Evolutionary conservation across 2,113 vertebrate species (phyloP).

Genomic region (Kryptolebias marmoratus): DNA sequence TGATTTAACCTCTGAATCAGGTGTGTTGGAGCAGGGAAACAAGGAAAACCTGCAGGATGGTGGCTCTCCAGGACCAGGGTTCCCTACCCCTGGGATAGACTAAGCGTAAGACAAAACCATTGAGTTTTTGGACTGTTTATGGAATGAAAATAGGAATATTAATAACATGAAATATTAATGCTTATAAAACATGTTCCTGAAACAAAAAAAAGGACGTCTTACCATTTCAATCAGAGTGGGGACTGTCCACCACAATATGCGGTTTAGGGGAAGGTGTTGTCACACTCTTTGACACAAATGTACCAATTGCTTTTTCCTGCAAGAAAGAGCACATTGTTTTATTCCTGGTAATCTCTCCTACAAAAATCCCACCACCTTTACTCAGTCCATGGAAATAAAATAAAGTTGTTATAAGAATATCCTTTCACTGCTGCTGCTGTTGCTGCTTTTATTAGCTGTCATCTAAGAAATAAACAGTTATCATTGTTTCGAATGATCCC

Average conservation of each 20-base stretch:
- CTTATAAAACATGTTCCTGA: background rate
- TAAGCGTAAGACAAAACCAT: background rate
- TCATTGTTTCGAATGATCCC: too few species aligned
- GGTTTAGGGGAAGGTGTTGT: conserved; percentile 77
- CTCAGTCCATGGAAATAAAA: background rate
- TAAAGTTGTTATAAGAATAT: background rate
- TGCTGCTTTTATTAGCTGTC: too few species aligned
- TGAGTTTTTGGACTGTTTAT: background rate
- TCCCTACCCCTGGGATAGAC: too few species aligned
- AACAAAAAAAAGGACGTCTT: conserved; percentile 25
- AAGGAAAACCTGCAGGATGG: too few species aligned
- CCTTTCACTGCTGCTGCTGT: background rate
- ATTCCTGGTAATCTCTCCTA: background rate
- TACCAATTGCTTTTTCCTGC: conserved; percentile 83
- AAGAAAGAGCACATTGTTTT: background rate
- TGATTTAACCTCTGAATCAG: too few species aligned
- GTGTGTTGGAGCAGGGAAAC: too few species aligned
- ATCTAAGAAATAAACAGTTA: too few species aligned
- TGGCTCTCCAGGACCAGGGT: too few species aligned
- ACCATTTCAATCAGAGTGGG: conserved; percentile 82
- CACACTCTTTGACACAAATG: conserved; percentile 78
- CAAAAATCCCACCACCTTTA: background rate
- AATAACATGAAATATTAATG: background rate
- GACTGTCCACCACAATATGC: conserved; percentile 85
- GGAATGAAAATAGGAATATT: background rate